Percentiles rank a stretch among this genome's conserved stretches.
Conservation (phyloP, 2,113 vertebrate genomes). For the Eulemur rufifrons region DNA sequence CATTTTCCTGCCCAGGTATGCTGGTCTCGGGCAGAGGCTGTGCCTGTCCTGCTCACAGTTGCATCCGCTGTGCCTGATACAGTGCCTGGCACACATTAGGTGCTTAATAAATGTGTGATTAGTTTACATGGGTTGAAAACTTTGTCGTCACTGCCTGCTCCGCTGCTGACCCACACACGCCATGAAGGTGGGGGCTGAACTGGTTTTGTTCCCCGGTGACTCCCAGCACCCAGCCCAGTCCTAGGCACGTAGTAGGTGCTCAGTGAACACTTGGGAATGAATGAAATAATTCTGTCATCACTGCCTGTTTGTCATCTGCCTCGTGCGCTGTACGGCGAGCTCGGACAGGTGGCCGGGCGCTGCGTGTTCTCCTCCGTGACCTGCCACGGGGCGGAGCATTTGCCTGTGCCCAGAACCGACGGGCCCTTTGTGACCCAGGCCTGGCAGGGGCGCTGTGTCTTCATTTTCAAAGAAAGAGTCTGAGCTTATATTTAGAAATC, state of each 20-base stretch:
- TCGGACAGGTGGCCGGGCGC: fast-evolving
- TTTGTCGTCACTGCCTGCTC: fast-evolving
- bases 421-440: neutral
- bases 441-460: neutral
- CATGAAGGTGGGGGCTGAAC: neutral
- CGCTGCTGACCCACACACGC: neutral
- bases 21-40: neutral
- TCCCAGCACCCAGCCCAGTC: neutral
- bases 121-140: neutral
- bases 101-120: neutral
- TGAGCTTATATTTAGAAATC: neutral
- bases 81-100: neutral
- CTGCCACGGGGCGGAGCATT: too few species aligned
- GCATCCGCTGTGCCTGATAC: neutral
- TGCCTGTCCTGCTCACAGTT: neutral
- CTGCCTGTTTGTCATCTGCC: neutral
- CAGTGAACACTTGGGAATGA: neutral
- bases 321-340: neutral
- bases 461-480: neutral
- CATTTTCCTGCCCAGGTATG: fast-evolving
- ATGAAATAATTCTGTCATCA: fast-evolving
- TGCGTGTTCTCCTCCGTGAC: fast-evolving
- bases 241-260: neutral
- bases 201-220: too few species aligned
- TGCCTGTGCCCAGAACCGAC: fast-evolving